Evolutionary conservation across 1,140 invertebrate genomes (phyloP).

Genomic region (Scaptodrosophila lebanonensis): DNA sequence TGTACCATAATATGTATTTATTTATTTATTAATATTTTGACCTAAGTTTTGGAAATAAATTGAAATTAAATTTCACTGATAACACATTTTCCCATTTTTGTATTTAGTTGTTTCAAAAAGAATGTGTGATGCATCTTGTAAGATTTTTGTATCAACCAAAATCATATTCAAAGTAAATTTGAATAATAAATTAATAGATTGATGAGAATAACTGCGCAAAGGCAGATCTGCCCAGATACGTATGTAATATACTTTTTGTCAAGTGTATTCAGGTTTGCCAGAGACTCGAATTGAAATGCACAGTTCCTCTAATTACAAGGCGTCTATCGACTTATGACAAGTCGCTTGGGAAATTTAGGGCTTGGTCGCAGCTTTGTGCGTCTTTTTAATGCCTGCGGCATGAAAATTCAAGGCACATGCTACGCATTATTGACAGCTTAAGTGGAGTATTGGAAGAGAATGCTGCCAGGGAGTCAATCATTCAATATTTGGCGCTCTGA

Average conservation of each 20-base stretch:
- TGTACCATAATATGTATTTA: too few relatives aligned
- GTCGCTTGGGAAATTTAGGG: constrained; percentile 68
- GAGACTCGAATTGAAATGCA: constrained; percentile 4
- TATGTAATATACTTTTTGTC: background rate
- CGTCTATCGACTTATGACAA: constrained; percentile 57
- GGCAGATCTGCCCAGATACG: too few relatives aligned
- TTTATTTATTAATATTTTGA: too few relatives aligned
- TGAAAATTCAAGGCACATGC: constrained; percentile 50
- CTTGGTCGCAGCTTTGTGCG: constrained; percentile 27
- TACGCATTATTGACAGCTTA: constrained; percentile 70
- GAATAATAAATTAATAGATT: too few relatives aligned
- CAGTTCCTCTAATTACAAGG: constrained; percentile 53
- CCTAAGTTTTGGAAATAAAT: too few relatives aligned
- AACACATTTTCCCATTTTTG: too few relatives aligned
- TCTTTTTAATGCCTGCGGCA: constrained; percentile 21
- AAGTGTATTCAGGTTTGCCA: constrained; percentile 23
- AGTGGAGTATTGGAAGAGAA: constrained; percentile 16
- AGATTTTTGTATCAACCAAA: too few relatives aligned
- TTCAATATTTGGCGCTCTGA: constrained; percentile 46
- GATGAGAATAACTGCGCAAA: too few relatives aligned
- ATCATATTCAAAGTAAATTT: too few relatives aligned
- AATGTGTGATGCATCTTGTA: too few relatives aligned
- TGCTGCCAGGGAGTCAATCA: constrained; percentile 56
- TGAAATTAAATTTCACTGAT: too few relatives aligned
- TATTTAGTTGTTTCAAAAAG: too few relatives aligned